Conservation (phyloP, 2,113 vertebrate species). For the Sceloporus tristichus region DNA sequence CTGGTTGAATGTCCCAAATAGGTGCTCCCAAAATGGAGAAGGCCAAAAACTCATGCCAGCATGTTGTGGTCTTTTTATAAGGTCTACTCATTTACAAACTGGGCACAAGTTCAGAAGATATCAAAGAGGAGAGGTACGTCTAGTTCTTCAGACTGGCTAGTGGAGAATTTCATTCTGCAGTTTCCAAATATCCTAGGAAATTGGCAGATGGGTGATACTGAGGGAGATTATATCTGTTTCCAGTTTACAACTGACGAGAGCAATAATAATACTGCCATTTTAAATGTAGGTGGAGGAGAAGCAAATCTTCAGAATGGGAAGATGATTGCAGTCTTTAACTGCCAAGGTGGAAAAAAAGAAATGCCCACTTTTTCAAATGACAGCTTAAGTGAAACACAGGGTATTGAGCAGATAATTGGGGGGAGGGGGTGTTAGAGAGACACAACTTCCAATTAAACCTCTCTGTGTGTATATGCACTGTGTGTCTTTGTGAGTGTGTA, state of each 20-base stretch:
- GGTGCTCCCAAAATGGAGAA: background rate
- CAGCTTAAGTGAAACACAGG: conserved; percentile 68
- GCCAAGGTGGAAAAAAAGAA: conserved; percentile 49
- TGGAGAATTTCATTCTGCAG: conserved; percentile 20
- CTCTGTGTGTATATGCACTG: conserved; percentile 25
- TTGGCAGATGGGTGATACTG: conserved; percentile 64
- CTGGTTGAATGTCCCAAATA: background rate
- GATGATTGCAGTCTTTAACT: conserved; percentile 72
- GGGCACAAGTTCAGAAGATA: background rate
- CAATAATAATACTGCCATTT: conserved; percentile 61
- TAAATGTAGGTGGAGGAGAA: conserved; percentile 29
- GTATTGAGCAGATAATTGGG: conserved; percentile 57
- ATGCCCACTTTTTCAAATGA: conserved; percentile 64
- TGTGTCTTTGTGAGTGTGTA: conserved; percentile 54
- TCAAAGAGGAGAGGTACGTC: background rate
- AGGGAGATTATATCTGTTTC: conserved; percentile 64
- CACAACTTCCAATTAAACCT: conserved; percentile 57
- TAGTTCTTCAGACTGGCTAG: background rate
- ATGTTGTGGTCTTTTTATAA: background rate
- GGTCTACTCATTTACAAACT: background rate
- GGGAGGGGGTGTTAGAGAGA: background rate
- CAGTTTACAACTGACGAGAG: conserved; percentile 64
- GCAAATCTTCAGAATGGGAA: conserved; percentile 69
- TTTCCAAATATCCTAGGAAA: conserved; percentile 56
- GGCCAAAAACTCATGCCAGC: too few species aligned